phyloP scores from a whole-genome alignment of 1,140 invertebrate species.

The Anthonomus grandis region DNA sequence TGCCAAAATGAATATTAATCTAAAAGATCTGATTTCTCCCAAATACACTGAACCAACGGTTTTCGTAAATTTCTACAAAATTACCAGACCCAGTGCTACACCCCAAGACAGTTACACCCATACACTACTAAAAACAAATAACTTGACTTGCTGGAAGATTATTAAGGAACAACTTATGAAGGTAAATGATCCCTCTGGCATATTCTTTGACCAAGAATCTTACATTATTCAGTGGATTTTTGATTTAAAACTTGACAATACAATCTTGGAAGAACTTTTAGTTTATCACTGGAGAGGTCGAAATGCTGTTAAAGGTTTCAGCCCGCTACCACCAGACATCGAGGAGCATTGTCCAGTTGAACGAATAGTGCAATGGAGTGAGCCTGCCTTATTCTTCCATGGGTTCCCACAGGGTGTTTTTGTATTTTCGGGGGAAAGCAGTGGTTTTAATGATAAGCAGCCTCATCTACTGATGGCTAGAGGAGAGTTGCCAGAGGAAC shows the following conservation, averaged over 20 bases:
- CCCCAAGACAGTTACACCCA: conserved; percentile 5
- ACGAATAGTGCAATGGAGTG: conserved; percentile 32
- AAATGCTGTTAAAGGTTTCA: conserved; percentile 27
- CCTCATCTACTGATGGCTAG: conserved; percentile 28
- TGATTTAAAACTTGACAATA: conserved; percentile 20
- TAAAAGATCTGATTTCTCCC: conserved; percentile 7
- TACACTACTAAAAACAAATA: conserved; percentile 20
- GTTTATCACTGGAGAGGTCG: conserved; percentile 33
- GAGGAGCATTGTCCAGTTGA: conserved; percentile 30
- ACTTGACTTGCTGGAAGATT: conserved; percentile 28
- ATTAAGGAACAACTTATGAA: conserved; percentile 14
- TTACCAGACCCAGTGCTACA: conserved; percentile 5
- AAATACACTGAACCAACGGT: conserved; percentile 10
- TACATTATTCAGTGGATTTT: conserved; percentile 32
- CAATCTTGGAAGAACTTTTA: conserved; percentile 11
- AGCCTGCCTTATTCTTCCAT: conserved; percentile 33
- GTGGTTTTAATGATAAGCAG: conserved; percentile 15
- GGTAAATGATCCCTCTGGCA: conserved; percentile 5
- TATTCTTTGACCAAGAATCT: conserved; percentile 25
- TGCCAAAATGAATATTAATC: conserved; percentile 26
- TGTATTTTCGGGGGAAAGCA: conserved; percentile 22
- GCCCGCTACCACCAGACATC: conserved; percentile 29
- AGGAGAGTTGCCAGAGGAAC: conserved; percentile 30
- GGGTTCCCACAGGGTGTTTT: conserved; percentile 20
- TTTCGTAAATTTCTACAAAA: conserved; percentile 13